A percentile compares a stretch with the other conserved stretches of the same genome.
Conservation (phyloP, 2,797 vertebrate genomes). For the Acanthurus lineatus region DNA sequence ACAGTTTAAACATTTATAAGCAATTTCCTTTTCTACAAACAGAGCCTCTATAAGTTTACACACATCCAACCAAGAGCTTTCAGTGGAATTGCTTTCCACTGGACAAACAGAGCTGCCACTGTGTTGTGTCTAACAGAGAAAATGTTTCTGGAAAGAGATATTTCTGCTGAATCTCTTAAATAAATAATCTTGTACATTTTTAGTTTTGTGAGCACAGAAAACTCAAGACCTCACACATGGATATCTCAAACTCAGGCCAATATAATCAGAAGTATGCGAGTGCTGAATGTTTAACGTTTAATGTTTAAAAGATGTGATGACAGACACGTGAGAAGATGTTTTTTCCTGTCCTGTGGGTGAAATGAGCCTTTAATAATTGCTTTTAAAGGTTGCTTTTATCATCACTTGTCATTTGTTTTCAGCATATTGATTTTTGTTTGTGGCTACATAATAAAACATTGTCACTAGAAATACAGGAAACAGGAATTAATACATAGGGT, state of each 20-base stretch:
- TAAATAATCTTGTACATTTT: too few species aligned
- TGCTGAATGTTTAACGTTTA: too few species aligned
- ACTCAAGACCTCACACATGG: not conserved
- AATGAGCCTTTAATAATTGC: conserved; percentile 13
- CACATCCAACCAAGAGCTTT: too few species aligned
- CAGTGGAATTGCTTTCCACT: too few species aligned
- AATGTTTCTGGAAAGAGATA: too few species aligned
- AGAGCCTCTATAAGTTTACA: too few species aligned
- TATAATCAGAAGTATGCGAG: not conserved
- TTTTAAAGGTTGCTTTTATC: conserved; percentile 10
- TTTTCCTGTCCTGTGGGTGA: conserved; percentile 19
- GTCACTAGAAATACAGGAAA: not conserved
- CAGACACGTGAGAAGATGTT: conserved; percentile 9
- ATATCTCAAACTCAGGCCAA: not conserved
- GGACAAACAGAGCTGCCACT: too few species aligned
- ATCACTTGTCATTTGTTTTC: not conserved
- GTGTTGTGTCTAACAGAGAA: too few species aligned
- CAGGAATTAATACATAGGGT: not conserved
- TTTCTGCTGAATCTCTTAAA: too few species aligned
- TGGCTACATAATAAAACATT: conserved; percentile 1
- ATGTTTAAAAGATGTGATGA: too few species aligned
- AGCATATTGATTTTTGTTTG: not conserved
- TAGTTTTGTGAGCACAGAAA: not conserved
- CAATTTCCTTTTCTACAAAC: too few species aligned
- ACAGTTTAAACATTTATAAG: too few species aligned